Percentiles rank a stretch among this genome's conserved stretches.
Evolutionary conservation across 2,113 vertebrate species (phyloP).

Genomic region (Indri indri): DNA sequence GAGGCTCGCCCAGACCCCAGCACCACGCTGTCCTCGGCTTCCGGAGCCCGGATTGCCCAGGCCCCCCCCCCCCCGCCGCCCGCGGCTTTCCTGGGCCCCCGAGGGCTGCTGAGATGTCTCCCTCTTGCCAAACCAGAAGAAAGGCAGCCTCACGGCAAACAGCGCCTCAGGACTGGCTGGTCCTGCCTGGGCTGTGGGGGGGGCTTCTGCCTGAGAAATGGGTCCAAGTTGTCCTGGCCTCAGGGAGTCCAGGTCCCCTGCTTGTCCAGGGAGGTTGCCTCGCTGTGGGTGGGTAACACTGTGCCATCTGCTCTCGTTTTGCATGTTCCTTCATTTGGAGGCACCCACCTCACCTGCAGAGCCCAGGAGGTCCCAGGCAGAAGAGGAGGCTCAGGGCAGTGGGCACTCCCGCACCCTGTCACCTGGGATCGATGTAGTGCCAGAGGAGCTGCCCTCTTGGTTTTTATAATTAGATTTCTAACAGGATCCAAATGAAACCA

Average conservation of each 20-base stretch:
- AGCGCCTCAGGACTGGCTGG: not conserved
- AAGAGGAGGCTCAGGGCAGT: not conserved
- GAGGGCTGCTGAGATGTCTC: not conserved
- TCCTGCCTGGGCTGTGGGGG: accelerated
- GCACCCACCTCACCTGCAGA: not conserved
- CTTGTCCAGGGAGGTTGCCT: accelerated
- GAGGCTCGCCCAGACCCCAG: not conserved
- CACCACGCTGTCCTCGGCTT: not conserved
- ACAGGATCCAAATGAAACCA: not conserved
- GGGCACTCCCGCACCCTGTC: not conserved
- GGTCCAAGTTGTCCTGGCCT: too few species aligned
- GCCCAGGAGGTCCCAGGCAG: not conserved
- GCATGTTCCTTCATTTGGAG: too few species aligned
- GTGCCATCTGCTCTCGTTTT: not conserved
- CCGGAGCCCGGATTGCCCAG: too few species aligned
- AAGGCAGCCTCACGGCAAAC: not conserved
- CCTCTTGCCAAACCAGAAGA: not conserved
- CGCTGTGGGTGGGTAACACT: not conserved
- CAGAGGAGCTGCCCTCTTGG: not conserved
- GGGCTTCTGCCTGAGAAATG: not conserved
- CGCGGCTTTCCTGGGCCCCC: not conserved
- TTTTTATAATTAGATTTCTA: constrained; percentile 1
- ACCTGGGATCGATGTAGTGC: not conserved
- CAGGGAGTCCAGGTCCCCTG: not conserved
- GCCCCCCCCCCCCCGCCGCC: too few species aligned